Evolutionary conservation across 2,888 invertebrate species (phyloP), one percentile per base, ranked within the genome.

Genomic region (Eurois occulta): DNA sequence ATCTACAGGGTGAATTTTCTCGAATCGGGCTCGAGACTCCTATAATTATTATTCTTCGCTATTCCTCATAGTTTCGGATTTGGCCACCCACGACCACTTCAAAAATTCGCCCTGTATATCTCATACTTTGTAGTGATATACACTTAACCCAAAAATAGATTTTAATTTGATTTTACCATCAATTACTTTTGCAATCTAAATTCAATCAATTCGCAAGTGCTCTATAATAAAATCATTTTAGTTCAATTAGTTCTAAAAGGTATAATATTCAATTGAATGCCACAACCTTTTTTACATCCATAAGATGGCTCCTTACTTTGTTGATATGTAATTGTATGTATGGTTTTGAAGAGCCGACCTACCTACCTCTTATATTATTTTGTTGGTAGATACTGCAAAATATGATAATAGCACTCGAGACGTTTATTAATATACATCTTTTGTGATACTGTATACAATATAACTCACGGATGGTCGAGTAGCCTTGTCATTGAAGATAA

Each of bases 351-450:
- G 35, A 41, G 13, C 24, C 7, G 6, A n/a, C 38, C n/a, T 24
- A 35, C 21, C 32, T 32, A 62, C 10, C 32, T 41, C 21, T 21
- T 48, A 38, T 24, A 16, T 41, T 52, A 18, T 32, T 28, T 78
- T 35, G 32, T 60, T 32, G 32, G 28, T 8, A 60, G 32, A 1
- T 43, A 35, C 21, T 1, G 86, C 87, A 87, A 88, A 88, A 88
- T 85, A 85, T 85, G 73, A 77, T 89, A 90, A 88, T 90, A n/a
- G 83, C 87, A 85, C 78, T 82, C 62, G 82, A 72, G 90, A 91
- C 89, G 89, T 90, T 86, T 91, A 91, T 91, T 91, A 92, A 64
- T 92, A 87, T 90, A 87, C 90, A 90, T 91, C 88, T 91, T 84
- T 87, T 79, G 58, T 85, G 89, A 89, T 89, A 91, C 77, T 41